Percentiles rank a stretch among this genome's conserved stretches.
Evolutionary conservation across 2,113 vertebrate genomes (phyloP).

Genomic region (Myotis yumanensis): DNA sequence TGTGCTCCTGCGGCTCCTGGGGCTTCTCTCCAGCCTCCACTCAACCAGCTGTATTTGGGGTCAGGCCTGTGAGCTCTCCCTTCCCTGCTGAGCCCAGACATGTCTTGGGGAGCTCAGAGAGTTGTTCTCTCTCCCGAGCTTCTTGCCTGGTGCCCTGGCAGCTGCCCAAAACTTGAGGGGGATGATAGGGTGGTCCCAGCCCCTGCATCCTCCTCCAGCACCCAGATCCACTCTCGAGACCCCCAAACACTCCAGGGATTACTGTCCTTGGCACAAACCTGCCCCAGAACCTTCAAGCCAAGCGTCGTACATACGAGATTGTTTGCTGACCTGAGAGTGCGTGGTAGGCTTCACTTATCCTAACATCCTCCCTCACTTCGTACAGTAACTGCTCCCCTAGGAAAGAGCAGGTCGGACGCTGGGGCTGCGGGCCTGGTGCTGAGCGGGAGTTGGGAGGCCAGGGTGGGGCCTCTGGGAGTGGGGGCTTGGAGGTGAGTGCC

Average conservation of each 20-base stretch:
- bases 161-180: background rate
- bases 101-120: background rate
- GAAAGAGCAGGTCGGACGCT: fast-evolving
- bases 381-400: background rate
- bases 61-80: background rate
- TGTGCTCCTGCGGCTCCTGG: too few relatives aligned
- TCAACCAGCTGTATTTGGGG: conserved; percentile 74
- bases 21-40: background rate
- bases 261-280: background rate
- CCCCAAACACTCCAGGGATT: background rate
- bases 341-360: background rate
- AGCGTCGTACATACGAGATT: background rate
- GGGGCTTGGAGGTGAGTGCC: background rate
- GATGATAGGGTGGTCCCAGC: background rate
- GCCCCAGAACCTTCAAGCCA: background rate
- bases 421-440: background rate
- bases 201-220: background rate
- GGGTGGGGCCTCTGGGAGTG: too few relatives aligned
- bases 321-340: background rate
- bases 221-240: fast-evolving
- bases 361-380: background rate
- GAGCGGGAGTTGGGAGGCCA: background rate
- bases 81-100: background rate
- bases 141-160: background rate
- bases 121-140: background rate